Conservation (phyloP, 2,888 invertebrate genomes). For the Papilio protenor region DNA sequence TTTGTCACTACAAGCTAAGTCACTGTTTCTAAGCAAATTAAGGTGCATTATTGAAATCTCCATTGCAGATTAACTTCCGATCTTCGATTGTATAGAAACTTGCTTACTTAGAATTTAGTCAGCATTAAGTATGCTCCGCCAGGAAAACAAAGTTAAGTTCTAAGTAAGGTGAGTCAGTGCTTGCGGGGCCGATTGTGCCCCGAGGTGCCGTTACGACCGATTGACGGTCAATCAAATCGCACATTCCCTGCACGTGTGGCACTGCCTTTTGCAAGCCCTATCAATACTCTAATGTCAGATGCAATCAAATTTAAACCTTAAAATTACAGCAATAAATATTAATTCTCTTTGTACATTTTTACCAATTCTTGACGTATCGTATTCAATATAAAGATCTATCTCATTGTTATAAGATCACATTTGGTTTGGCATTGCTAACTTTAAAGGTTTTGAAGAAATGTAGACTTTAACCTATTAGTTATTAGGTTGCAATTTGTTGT, state of each 20-base stretch:
- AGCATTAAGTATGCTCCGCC: conserved; percentile 26
- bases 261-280: conserved; percentile 30
- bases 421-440: not conserved
- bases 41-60: not conserved
- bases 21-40: not conserved
- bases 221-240: conserved; percentile 41
- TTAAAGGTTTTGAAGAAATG: conserved; percentile 27
- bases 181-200: conserved; percentile 6
- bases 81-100: not conserved
- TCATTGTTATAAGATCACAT: not conserved
- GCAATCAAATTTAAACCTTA: conserved; percentile 19
- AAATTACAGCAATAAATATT: not conserved
- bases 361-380: not conserved
- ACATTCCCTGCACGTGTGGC: conserved; percentile 41
- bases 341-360: not conserved
- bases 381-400: conserved; percentile 8
- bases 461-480: conserved; percentile 31
- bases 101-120: conserved; percentile 1
- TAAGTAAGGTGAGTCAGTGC: conserved; percentile 30
- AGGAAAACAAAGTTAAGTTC: conserved; percentile 29
- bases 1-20: too few relatives aligned
- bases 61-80: not conserved
- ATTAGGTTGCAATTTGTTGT: conserved; percentile 42
- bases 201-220: conserved; percentile 44
- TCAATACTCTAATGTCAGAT: not conserved